These are phyloP conservation scores for Pinctada fucata DNA, from an alignment of 2,888 invertebrate genomes.

Conservation along the genomic window DNA sequence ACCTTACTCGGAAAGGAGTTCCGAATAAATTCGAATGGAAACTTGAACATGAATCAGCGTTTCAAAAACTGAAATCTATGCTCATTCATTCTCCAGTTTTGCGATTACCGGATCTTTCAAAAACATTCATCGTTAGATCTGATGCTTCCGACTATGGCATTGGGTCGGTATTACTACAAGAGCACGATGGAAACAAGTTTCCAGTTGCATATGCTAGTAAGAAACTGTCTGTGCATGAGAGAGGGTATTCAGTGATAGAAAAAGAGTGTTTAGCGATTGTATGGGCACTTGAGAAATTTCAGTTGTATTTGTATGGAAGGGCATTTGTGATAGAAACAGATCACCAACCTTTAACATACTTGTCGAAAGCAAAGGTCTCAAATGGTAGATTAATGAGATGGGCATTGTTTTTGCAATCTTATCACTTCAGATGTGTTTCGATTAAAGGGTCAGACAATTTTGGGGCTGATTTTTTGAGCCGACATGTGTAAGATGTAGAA, in stretches of 20 bases:
- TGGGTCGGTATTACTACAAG: slow-evolving; percentile 38
- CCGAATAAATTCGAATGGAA: slow-evolving; percentile 46
- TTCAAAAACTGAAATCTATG: slow-evolving; percentile 32
- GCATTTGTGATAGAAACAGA: slow-evolving; percentile 43
- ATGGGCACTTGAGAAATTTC: slow-evolving; percentile 40
- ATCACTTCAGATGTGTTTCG: too few relatives aligned
- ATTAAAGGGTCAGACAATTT: too few relatives aligned
- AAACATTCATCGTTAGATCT: slow-evolving; percentile 30
- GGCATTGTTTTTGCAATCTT: too few relatives aligned
- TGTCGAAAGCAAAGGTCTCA: slow-evolving; percentile 33
- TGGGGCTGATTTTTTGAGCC: too few relatives aligned
- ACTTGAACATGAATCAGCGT: slow-evolving; percentile 27
- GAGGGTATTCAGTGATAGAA: slow-evolving; percentile 22
- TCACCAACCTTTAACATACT: slow-evolving; percentile 41
- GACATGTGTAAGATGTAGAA: too few relatives aligned
- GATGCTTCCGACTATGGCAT: slow-evolving; percentile 45
- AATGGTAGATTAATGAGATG: slow-evolving; percentile 44
- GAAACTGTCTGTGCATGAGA: slow-evolving; percentile 15
- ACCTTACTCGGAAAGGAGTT: slow-evolving; percentile 43
- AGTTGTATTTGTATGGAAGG: slow-evolving; percentile 36
- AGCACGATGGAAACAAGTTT: slow-evolving; percentile 26
- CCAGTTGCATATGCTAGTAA: slow-evolving; percentile 36
- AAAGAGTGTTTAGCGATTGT: slow-evolving; percentile 33
- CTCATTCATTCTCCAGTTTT: slow-evolving; percentile 44
- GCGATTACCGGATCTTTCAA: slow-evolving; percentile 34